phyloP scores from a whole-genome alignment of 2,888 invertebrate genomes.

The Drosophila aldrichi region DNA sequence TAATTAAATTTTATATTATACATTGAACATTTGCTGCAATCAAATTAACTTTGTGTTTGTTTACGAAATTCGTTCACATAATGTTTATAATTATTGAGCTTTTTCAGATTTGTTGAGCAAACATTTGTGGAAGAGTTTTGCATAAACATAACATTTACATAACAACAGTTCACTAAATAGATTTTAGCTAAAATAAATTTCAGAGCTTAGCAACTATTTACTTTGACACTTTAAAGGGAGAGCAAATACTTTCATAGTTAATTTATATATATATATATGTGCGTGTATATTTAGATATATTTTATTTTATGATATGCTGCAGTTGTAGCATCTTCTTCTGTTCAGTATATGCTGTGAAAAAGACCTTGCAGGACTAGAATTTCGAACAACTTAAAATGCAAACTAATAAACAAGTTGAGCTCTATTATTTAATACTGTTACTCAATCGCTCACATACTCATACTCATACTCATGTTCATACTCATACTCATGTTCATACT shows the following conservation, averaged over 20 bases:
- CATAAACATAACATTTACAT: constrained; percentile 38
- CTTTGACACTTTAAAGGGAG: constrained; percentile 50
- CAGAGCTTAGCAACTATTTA: constrained; percentile 38
- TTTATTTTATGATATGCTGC: constrained; percentile 53
- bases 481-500: constrained; percentile 1
- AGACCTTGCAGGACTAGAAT: constrained; percentile 53
- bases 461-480: constrained; percentile 16
- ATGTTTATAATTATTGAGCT: constrained; percentile 22
- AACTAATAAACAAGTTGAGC: constrained; percentile 46
- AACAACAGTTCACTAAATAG: constrained; percentile 65
- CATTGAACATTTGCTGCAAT: constrained; percentile 41
- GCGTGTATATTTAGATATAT: neutral
- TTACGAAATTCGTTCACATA: constrained; percentile 23
- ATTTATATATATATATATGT: neutral
- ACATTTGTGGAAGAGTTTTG: constrained; percentile 49
- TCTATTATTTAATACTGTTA: constrained; percentile 69
- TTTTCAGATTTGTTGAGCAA: constrained; percentile 41
- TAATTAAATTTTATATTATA: constrained; percentile 25
- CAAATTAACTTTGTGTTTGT: constrained; percentile 29
- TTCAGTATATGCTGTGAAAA: constrained; percentile 29
- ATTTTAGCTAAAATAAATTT: constrained; percentile 41
- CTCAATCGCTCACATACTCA: constrained; percentile 23
- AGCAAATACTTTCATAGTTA: constrained; percentile 50
- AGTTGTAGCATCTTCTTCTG: constrained; percentile 15
- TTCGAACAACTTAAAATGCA: constrained; percentile 45